Conservation (phyloP, 2,113 vertebrate genomes). For the Zosterops lateralis region DNA sequence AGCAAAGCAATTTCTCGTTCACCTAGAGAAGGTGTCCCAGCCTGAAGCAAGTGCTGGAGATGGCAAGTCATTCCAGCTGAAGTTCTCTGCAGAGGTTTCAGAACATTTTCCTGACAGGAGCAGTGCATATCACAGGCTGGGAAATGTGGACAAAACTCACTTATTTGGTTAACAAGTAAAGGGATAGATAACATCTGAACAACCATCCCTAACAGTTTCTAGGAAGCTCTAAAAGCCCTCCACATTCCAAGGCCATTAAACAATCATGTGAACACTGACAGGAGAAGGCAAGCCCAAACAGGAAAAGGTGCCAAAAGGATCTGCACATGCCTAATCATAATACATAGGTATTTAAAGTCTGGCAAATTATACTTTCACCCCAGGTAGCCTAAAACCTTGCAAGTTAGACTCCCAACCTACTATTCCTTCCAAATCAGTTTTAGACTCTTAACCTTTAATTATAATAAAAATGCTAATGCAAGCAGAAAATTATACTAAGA, state of each 20-base stretch:
- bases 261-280: not conserved
- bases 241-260: not conserved
- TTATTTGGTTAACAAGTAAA: not conserved
- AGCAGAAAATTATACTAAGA: not conserved
- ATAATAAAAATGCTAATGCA: not conserved
- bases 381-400: not conserved
- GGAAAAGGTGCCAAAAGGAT: not conserved
- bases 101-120: not conserved
- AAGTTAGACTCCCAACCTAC: not conserved
- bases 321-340: not conserved
- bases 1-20: not conserved
- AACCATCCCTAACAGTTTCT: not conserved
- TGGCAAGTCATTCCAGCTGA: not conserved
- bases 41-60: not conserved
- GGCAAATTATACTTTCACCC: not conserved
- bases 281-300: not conserved
- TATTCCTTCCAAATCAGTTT: not conserved
- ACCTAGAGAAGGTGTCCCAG: not conserved
- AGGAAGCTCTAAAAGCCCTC: not conserved
- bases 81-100: not conserved
- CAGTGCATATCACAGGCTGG: not conserved
- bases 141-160: not conserved
- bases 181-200: not conserved
- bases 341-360: not conserved
- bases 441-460: not conserved